Base-by-base conservation (phyloP, 2,888 invertebrate species). In the Norana najaformis region DNA sequence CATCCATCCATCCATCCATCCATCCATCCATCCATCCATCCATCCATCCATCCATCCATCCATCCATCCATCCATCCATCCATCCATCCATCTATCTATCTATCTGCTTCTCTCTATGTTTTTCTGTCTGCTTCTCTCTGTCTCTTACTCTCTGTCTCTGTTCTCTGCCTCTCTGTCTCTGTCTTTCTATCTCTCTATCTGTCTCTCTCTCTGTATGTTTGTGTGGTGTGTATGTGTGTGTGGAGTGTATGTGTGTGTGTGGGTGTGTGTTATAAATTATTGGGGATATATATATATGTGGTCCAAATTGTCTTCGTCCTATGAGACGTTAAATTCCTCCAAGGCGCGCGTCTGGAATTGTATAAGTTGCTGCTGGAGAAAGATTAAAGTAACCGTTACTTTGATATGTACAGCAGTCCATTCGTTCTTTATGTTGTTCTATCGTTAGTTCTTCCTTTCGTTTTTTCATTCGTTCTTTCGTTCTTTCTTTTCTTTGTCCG, bases 271-370 rank as follows among this genome's bases (percentile, higher is more conserved):
- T 8, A 69, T 69, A n/a, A n/a, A 69, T 69, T 69, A n/a, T 69
- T 69, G 69, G 69, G 30, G 30, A 69, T 69, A 30, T 69, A n/a
- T n/a, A n/a, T 69, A n/a, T 69, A 23, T 30, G 69, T 69, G n/a
- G n/a, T 69, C 69, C 69, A 69, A 69, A n/a, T 69, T 69, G 69
- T 69, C 69, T 69, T 69, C 69, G 69, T 69, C 69, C 30, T n/a
- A n/a, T 69, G 69, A 69, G 69, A 69, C 69, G 69, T n/a, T 69
- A 69, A 69, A 69, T 69, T 69, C 69, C 69, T 69, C 30, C 69
- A 69, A 1, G 69, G 69, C 30, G n/a, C 69, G n/a, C 69, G 30
- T n/a, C n/a, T 69, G 30, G 69, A 69, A 69, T 69, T 69, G 69
- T n/a, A 8, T 69, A 6, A 11, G 30, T 69, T 47, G 47, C 47